phyloP scores from a whole-genome alignment of 2,888 invertebrate genomes.

The Apantesis nais region DNA sequence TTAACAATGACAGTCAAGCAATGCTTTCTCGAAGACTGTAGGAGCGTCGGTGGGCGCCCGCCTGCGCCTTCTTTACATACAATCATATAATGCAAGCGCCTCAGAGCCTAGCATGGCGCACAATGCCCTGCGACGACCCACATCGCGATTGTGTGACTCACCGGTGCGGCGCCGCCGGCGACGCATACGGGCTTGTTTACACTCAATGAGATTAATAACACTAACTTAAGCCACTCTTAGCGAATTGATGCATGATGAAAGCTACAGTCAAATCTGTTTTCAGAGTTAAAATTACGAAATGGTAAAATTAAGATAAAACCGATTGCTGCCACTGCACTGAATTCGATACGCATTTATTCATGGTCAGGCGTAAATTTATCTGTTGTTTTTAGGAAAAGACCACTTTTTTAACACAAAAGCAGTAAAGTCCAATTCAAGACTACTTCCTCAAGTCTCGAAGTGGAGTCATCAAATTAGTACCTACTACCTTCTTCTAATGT shows the following conservation, averaged over 20 bases:
- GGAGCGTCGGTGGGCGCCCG: conserved; percentile 71
- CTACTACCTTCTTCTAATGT: no score
- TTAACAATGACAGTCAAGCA: conserved; percentile 38
- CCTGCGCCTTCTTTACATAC: conserved; percentile 82
- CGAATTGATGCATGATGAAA: conserved; percentile 47
- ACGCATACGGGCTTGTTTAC: conserved; percentile 77
- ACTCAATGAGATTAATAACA: conserved; percentile 76
- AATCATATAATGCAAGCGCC: conserved; percentile 72
- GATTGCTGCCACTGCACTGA: neutral
- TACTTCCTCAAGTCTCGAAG: no score
- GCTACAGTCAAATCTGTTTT: conserved; percentile 38
- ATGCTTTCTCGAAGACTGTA: conserved; percentile 67
- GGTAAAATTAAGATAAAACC: conserved; percentile 18
- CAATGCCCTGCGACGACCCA: conserved; percentile 71
- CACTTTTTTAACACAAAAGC: neutral
- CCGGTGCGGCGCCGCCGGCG: conserved; percentile 61
- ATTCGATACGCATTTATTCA: neutral
- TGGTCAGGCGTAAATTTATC: neutral
- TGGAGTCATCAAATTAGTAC: no score
- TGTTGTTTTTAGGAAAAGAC: neutral
- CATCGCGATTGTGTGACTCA: conserved; percentile 81
- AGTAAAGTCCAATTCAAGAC: no score
- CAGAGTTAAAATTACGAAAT: conserved; percentile 28
- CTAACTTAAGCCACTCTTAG: conserved; percentile 55
- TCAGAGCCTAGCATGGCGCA: conserved; percentile 55